Base-by-base conservation (phyloP, 23 tunicate genomes). In the Corella eumyota region DNA sequence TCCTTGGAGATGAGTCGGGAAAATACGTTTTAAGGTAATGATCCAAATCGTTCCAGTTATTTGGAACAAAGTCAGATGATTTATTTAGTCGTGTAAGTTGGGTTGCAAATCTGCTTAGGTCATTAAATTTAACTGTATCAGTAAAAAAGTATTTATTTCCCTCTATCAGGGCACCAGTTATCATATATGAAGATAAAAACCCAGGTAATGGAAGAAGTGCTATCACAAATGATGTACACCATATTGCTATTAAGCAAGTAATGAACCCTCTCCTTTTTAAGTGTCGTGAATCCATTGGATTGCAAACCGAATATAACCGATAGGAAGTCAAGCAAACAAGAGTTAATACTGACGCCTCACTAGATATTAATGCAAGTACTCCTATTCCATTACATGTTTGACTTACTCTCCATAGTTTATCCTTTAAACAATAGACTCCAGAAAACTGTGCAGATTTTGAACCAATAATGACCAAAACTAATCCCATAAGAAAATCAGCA, bases 401-500 rank as follows among this genome's bases (percentile, higher is more conserved):
- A 27, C 69, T 59, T 22, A 63, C 51, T 49, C 85, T 77, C 85
- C 85, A 77, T 1, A 4, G 7, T 60, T 36, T 60, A 27, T 77
- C 85, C 6, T 11, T 6, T 17, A 34, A 24, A 36, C 76, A 68
- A 35, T 77, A 77, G 4, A 31, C 32, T 23, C 85, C 85, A 7
- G 85, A 77, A 4, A 61, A 50, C 27, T 35, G 32, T 0, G 31
- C 59, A 7, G 85, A 59, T 34, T 68, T 69, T 23, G 40, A 28
- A 17, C 45, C 76, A 17, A 77, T 36, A 5, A 77, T 25, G 30
- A 77, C 22, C 35, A 77, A 30, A 4, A 61, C 55, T 13, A 77
- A 50, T 9, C 85, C 85, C 85, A 77, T 77, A 4, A 77, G 48
- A 11, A 69, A 69, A 69, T 77, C 85, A 6, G 85, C 38, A 19